Percentiles rank a stretch among this genome's conserved stretches.
These are phyloP conservation scores for Fundulus diaphanus DNA, from an alignment of 2,797 vertebrate genomes.

Conservation along the genomic window DNA sequence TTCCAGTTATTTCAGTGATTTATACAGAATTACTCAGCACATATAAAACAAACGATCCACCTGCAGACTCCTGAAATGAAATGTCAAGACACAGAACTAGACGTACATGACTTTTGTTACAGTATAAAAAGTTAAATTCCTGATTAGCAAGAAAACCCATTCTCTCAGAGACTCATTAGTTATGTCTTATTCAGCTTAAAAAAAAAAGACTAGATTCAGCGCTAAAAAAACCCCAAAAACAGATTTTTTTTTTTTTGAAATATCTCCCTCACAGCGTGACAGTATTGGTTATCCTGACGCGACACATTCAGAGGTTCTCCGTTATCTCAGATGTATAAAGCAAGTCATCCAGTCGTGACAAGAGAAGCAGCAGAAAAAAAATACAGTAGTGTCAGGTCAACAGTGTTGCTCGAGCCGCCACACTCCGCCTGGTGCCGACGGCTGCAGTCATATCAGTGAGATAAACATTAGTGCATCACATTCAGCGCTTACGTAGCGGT, in stretches of 20 bases:
- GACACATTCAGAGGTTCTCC: conserved; percentile 66
- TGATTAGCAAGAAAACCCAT: conserved; percentile 27
- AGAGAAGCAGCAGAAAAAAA: conserved; percentile 49
- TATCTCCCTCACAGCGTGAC: conserved; percentile 38
- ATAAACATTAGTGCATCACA: conserved; percentile 61
- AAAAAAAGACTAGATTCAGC: conserved; percentile 59
- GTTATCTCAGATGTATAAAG: conserved; percentile 60
- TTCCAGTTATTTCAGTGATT: conserved; percentile 37
- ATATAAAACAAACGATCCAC: conserved; percentile 15
- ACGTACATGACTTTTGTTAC: conserved; percentile 29
- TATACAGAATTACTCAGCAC: conserved; percentile 18
- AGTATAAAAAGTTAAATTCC: conserved; percentile 40
- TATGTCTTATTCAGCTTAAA: conserved; percentile 24
- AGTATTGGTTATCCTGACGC: conserved; percentile 39
- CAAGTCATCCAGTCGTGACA: conserved; percentile 68
- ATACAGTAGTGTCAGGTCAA: not conserved
- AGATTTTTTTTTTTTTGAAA: too few species aligned
- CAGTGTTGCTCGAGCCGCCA: not conserved
- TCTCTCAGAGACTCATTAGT: conserved; percentile 1
- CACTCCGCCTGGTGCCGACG: not conserved
- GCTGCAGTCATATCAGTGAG: conserved; percentile 63
- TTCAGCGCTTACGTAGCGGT: conserved; percentile 45
- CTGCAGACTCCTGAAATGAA: conserved; percentile 29
- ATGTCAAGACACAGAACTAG: conserved; percentile 25
- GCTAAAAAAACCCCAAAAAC: too few species aligned